Percentiles rank a stretch among this genome's conserved stretches.
Evolutionary conservation across 1,140 invertebrate genomes (phyloP).

Genomic region (Acromyrmex echinatior): DNA sequence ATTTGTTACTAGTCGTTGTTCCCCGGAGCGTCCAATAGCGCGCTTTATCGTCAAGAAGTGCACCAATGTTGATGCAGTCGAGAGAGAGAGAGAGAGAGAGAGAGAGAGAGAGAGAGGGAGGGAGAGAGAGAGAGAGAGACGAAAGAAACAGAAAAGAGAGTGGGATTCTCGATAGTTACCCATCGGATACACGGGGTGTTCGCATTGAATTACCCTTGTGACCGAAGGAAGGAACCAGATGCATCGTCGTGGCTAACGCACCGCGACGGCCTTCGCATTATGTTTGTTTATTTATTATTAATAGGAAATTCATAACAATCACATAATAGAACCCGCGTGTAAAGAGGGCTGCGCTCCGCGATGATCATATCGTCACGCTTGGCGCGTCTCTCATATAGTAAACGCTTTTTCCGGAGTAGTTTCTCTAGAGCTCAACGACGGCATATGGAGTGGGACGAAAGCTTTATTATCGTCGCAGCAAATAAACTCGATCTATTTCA

Average conservation of each 20-base stretch:
- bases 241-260: slow-evolving; percentile 82
- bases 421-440: slow-evolving; percentile 79
- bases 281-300: slow-evolving; percentile 87
- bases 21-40: slow-evolving; percentile 72
- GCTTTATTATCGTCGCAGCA: slow-evolving; percentile 5
- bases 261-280: slow-evolving; percentile 83
- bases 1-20: slow-evolving; percentile 83
- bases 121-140: slow-evolving; percentile 25
- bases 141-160: slow-evolving; percentile 19
- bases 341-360: slow-evolving; percentile 40
- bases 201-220: slow-evolving; percentile 63
- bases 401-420: slow-evolving; percentile 74
- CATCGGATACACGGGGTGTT: slow-evolving; percentile 36
- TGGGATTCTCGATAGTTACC: slow-evolving; percentile 31
- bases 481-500: neutral
- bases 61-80: slow-evolving; percentile 50
- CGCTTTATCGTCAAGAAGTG: slow-evolving; percentile 38
- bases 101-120: neutral
- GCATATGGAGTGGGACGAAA: neutral
- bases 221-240: slow-evolving; percentile 80
- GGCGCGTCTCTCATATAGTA: slow-evolving; percentile 66
- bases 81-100: neutral
- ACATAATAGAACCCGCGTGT: slow-evolving; percentile 80
- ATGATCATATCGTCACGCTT: slow-evolving; percentile 79
- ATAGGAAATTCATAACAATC: slow-evolving; percentile 87